phyloP scores from a whole-genome alignment of 2,113 vertebrate species.

The Otus sunia region DNA sequence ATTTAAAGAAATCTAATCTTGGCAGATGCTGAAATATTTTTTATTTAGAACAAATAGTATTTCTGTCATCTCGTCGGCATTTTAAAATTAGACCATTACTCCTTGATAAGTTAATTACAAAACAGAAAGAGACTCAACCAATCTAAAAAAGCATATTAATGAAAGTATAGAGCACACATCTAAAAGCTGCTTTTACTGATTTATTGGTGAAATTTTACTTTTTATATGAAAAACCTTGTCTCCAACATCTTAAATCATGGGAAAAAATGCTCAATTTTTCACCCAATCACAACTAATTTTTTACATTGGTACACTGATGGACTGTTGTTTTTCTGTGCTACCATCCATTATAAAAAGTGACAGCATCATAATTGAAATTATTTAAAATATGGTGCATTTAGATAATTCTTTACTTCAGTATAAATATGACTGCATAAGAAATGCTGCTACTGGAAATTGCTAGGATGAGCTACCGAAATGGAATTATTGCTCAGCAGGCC shows the following conservation, averaged over 20 bases:
- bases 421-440: slow-evolving; percentile 6
- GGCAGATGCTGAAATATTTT: slow-evolving; percentile 61
- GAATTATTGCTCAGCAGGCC: slow-evolving; percentile 2
- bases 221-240: slow-evolving; percentile 7
- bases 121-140: slow-evolving; percentile 42
- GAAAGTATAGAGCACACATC: slow-evolving; percentile 25
- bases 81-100: slow-evolving; percentile 62
- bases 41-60: slow-evolving; percentile 58
- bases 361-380: slow-evolving; percentile 56
- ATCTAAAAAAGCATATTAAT: slow-evolving; percentile 15
- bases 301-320: slow-evolving; percentile 9
- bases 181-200: slow-evolving; percentile 48
- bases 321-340: slow-evolving; percentile 24
- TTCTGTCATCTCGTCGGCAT: slow-evolving; percentile 45
- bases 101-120: slow-evolving; percentile 65
- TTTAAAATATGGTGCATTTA: slow-evolving; percentile 49
- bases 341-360: slow-evolving; percentile 26
- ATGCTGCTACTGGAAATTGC: not conserved
- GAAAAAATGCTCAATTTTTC: slow-evolving; percentile 37
- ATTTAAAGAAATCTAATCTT: slow-evolving; percentile 67
- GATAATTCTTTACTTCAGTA: not conserved
- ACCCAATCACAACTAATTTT: slow-evolving; percentile 38
- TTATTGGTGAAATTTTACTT: slow-evolving; percentile 47
- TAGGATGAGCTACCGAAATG: not conserved
- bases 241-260: not conserved